Evolutionary conservation across 1,140 invertebrate species (phyloP).

Genomic region (Cataglyphis hispanica): DNA sequence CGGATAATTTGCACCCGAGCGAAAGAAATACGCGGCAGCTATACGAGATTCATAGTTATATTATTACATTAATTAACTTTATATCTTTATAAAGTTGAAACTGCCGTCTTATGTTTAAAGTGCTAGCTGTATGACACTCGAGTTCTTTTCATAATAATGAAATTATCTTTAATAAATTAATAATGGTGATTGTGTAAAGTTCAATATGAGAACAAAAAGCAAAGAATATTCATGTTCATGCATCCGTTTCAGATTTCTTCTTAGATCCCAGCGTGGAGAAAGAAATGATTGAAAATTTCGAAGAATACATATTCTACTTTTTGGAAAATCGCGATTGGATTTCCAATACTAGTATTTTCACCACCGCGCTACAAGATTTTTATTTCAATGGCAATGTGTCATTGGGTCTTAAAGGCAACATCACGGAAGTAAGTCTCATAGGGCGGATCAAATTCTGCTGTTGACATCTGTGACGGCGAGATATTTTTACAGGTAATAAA

Average conservation of each 20-base stretch:
- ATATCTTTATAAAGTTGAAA: constrained; percentile 15
- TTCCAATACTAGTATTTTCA: constrained; percentile 57
- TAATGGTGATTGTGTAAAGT: background rate
- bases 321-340: constrained; percentile 43
- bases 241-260: constrained; percentile 26
- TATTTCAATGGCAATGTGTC: constrained; percentile 69
- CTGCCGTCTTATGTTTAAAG: background rate
- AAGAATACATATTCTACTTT: background rate
- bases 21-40: background rate
- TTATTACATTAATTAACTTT: constrained; percentile 35
- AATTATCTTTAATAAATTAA: constrained; percentile 27
- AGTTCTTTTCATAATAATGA: background rate
- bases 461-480: background rate
- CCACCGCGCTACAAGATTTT: constrained; percentile 67
- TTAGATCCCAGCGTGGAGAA: background rate
- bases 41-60: background rate
- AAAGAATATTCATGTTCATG: background rate
- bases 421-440: constrained; percentile 59
- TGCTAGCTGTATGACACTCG: background rate
- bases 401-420: constrained; percentile 20
- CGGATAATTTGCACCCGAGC: background rate
- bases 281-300: constrained; percentile 58
- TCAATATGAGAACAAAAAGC: background rate
- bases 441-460: background rate
- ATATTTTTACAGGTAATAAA: constrained; percentile 69